Percentiles rank a stretch among this genome's conserved stretches.
These are phyloP conservation scores for Blastomussa wellsi DNA, from an alignment of 92 coral and sea anemone genomes.

Conservation along the genomic window DNA sequence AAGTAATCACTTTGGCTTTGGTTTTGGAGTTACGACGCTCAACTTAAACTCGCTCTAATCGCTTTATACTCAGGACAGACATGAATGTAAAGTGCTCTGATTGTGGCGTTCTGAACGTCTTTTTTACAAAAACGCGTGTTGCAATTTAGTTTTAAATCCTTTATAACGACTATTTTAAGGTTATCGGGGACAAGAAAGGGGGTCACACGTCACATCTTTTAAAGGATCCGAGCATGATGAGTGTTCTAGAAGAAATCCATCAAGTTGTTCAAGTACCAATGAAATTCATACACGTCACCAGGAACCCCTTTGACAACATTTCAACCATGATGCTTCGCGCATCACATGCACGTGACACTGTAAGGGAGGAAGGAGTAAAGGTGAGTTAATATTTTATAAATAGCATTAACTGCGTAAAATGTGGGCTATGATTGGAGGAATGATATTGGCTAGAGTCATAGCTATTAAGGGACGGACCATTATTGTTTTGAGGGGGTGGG, in stretches of 20 bases:
- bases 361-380: conserved; percentile 1
- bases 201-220: conserved; percentile 29
- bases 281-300: conserved; percentile 61
- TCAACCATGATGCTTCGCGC: conserved; percentile 47
- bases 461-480: too few relatives aligned
- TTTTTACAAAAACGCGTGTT: neutral
- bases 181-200: conserved; percentile 78
- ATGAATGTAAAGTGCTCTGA: too few relatives aligned
- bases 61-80: too few relatives aligned
- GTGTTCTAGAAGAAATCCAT: conserved; percentile 13
- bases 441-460: too few relatives aligned
- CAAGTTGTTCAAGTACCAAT: conserved; percentile 41
- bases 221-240: neutral
- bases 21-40: too few relatives aligned
- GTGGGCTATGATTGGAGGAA: neutral
- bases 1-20: too few relatives aligned
- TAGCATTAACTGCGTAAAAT: neutral
- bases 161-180: conserved; percentile 27
- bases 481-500: too few relatives aligned
- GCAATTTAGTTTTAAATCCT: neutral
- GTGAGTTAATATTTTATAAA: neutral
- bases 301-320: conserved; percentile 66
- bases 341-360: neutral
- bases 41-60: too few relatives aligned
- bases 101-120: neutral